Base-by-base conservation (phyloP, 2,888 invertebrate genomes). In the Coleophora deauratella region DNA sequence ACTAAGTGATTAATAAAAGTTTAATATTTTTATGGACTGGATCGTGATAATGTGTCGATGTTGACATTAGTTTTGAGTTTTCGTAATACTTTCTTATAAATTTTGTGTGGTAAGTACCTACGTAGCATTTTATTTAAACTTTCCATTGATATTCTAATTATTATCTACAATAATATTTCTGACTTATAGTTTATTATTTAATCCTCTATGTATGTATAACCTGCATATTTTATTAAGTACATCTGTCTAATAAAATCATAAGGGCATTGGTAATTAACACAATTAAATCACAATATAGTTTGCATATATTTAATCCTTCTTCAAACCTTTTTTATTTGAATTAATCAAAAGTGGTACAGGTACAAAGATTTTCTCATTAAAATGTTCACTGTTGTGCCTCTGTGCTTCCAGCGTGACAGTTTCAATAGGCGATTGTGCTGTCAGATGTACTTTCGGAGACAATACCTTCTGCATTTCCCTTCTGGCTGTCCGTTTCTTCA, bases 291-390 rank as follows among this genome's bases (percentile, higher is more conserved):
- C 3, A 21, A 21, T 3, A 21, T 4, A 21, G 6, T 4, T 21
- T 4, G 6, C 6, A 4, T 21, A 21, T 21, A 21, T 11, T 33
- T 31, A 31, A 31, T 31, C 37, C 12, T 44, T 34, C 14, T 50
- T 52, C 50, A 41, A 48, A 44, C 40, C 58, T 50, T 38, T 60
- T 27, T 12, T 44, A 44, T 7, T 34, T 38, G 4, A 38, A 37
- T 41, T 68, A 45, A 62, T 44, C 52, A 57, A 57, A 40, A 77
- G 61, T 15, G 72, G 67, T 46, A 80, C 61, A 9, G 74, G 76
- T 52, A 80, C 50, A 54, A 64, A 70, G 42, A 52, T 53, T 33
- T 60, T 57, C 44, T 70, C 62, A 40, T 65, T 59, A 37, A 46
- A 49, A 42, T 59, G 45, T 41, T 43, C 55, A 40, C 49, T 53